phyloP scores from a whole-genome alignment of 37 sponge, comb jelly and placozoan species.

The Haliclona indistincta region DNA sequence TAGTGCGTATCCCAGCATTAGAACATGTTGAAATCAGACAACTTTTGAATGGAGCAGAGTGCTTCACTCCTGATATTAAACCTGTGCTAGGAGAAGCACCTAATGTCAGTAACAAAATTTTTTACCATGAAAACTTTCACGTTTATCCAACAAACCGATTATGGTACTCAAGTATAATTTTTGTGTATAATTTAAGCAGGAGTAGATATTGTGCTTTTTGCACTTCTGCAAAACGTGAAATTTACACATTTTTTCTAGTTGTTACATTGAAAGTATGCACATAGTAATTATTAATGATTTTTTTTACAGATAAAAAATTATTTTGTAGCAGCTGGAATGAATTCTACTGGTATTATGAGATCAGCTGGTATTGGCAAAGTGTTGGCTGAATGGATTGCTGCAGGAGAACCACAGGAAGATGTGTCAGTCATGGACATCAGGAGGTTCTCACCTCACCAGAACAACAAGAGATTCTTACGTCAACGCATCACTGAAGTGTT shows the following conservation, averaged over 20 bases:
- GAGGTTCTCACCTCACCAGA: constrained; percentile 26
- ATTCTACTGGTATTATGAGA: constrained; percentile 76
- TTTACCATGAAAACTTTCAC: neutral
- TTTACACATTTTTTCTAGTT: too few relatives aligned
- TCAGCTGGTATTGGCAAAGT: constrained; percentile 72
- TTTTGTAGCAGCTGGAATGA: constrained; percentile 71
- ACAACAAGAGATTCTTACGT: constrained; percentile 22
- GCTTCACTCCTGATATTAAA: constrained; percentile 80
- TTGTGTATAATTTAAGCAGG: too few relatives aligned
- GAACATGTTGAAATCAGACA: constrained; percentile 43
- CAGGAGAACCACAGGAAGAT: constrained; percentile 46
- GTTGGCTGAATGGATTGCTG: constrained; percentile 76
- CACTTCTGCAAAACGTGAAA: too few relatives aligned
- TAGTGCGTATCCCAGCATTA: constrained; percentile 46
- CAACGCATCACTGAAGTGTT: constrained; percentile 26
- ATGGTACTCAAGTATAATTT: too few relatives aligned
- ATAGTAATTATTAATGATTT: too few relatives aligned
- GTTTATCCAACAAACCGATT: too few relatives aligned
- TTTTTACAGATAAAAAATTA: constrained; percentile 40
- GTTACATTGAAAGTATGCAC: too few relatives aligned
- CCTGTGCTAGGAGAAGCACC: constrained; percentile 75
- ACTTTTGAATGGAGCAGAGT: constrained; percentile 63
- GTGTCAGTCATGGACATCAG: constrained; percentile 43
- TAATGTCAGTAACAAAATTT: constrained; percentile 40
- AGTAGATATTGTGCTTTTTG: too few relatives aligned